phyloP scores from a whole-genome alignment of 2,797 vertebrate genomes.

The Peromyscus attwateri region DNA sequence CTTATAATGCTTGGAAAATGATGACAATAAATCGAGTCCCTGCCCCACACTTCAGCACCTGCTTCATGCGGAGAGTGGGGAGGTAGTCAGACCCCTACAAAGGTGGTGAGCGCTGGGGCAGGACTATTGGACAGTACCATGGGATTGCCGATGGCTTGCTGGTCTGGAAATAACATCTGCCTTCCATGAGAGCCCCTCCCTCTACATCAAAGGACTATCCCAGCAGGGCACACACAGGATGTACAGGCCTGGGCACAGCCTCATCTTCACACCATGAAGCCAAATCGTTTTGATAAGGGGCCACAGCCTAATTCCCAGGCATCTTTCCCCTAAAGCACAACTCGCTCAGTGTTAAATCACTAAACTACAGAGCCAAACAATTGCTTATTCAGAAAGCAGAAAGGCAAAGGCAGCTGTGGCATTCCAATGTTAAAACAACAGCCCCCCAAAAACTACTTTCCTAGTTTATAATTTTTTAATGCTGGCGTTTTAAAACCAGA shows the following conservation, averaged over 20 bases:
- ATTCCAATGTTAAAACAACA: conserved; percentile 68
- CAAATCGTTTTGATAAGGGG: background rate
- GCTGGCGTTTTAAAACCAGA: conserved; percentile 78
- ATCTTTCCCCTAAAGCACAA: background rate
- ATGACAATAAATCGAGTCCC: conserved; percentile 5
- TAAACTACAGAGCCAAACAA: conserved; percentile 22
- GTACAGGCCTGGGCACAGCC: background rate
- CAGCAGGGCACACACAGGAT: background rate
- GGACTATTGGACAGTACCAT: background rate
- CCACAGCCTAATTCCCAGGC: background rate
- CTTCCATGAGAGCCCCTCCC: background rate
- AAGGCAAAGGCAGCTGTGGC: conserved; percentile 45
- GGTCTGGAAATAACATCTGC: background rate
- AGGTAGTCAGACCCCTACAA: background rate
- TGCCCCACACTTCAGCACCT: background rate
- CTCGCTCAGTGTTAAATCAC: background rate
- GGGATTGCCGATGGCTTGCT: background rate
- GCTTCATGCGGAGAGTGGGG: background rate
- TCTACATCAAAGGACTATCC: background rate
- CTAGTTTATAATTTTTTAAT: conserved; percentile 77
- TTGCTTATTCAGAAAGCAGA: conserved; percentile 48
- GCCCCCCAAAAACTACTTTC: conserved; percentile 47
- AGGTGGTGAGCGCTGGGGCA: background rate
- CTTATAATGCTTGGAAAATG: background rate
- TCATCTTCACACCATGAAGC: background rate